Percentiles rank a stretch among this genome's conserved stretches.
Conservation (phyloP, 2,797 vertebrate species). For the Sylvia borin region DNA sequence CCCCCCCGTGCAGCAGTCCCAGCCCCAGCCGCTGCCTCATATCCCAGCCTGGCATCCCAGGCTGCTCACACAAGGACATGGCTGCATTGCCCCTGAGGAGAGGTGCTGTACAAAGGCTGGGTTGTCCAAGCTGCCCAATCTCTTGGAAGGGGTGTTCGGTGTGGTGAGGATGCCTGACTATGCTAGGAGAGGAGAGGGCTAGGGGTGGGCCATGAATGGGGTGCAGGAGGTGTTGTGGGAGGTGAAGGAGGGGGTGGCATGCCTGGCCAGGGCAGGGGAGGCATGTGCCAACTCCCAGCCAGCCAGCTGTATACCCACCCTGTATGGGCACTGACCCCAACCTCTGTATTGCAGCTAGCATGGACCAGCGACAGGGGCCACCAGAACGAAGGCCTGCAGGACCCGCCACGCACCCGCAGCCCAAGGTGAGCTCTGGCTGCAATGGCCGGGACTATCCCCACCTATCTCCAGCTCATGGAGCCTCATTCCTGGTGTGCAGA, state of each 20-base stretch:
- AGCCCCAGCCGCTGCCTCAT: not conserved
- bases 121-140: not conserved
- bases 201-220: not conserved
- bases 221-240: not conserved
- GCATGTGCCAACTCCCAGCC: not conserved
- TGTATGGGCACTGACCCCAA: not conserved
- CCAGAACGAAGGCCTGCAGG: slow-evolving; percentile 53
- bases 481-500: not conserved
- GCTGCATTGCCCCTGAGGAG: not conserved
- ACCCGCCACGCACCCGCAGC: not conserved
- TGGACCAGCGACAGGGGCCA: slow-evolving; percentile 47
- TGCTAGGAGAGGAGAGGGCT: not conserved
- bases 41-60: slow-evolving; percentile 35
- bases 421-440: slow-evolving; percentile 38
- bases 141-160: rapidly evolving
- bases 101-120: not conserved
- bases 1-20: not conserved
- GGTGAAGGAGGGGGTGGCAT: rapidly evolving
- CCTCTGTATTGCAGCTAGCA: slow-evolving; percentile 66
- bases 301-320: rapidly evolving
- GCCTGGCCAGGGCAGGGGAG: not conserved
- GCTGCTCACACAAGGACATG: not conserved
- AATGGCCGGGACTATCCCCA: not conserved
- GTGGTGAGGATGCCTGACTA: not conserved
- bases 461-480: not conserved